Conservation (phyloP, 2,113 vertebrate genomes). For the Entelurus aequoreus region DNA sequence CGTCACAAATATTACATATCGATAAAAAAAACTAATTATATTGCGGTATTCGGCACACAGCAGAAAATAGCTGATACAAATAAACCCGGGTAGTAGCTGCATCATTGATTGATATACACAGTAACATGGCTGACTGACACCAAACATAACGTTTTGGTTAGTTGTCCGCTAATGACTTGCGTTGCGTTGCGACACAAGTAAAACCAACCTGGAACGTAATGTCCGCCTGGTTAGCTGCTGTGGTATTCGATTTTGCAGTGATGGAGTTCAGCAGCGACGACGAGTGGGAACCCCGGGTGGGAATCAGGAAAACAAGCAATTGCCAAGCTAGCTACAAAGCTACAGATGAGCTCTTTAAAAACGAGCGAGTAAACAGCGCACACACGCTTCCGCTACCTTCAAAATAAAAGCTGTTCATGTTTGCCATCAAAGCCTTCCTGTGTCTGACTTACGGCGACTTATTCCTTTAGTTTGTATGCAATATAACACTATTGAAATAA, state of each 20-base stretch:
- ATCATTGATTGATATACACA: slow-evolving; percentile 68
- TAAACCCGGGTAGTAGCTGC: slow-evolving; percentile 63
- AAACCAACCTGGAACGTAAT: slow-evolving; percentile 59
- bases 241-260: slow-evolving; percentile 48
- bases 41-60: slow-evolving; percentile 17
- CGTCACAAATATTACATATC: neutral
- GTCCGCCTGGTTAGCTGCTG: slow-evolving; percentile 45
- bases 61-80: slow-evolving; percentile 67
- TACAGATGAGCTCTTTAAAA: slow-evolving; percentile 34
- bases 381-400: slow-evolving; percentile 46
- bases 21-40: neutral
- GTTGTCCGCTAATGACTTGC: neutral
- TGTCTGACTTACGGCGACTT: too few species aligned
- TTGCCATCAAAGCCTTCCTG: too few species aligned
- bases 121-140: slow-evolving; percentile 64
- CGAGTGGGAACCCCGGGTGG: slow-evolving; percentile 52
- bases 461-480: too few species aligned
- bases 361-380: slow-evolving; percentile 16
- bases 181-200: neutral
- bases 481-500: too few species aligned
- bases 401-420: neutral
- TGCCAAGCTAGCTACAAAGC: slow-evolving; percentile 41
- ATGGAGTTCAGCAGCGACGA: slow-evolving; percentile 49
- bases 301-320: slow-evolving; percentile 66
- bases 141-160: slow-evolving; percentile 40